A percentile compares a stretch with the other conserved stretches of the same genome.
These are phyloP conservation scores for Halcyon senegalensis DNA, from an alignment of 2,113 vertebrate species.

Conservation along the genomic window DNA sequence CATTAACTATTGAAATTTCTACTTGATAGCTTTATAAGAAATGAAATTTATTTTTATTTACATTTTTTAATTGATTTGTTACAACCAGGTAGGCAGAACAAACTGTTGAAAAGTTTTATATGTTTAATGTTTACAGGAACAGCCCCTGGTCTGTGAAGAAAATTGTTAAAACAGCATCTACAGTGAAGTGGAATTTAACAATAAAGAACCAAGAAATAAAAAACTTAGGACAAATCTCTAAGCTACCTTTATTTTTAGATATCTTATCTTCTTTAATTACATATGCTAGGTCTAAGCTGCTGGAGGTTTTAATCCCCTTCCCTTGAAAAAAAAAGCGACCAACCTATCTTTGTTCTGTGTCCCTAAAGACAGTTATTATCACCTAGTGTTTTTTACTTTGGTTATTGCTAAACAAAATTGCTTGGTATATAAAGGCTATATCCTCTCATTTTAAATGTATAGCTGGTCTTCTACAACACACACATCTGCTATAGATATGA, in stretches of 20 bases:
- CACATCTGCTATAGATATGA: not conserved
- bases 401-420: not conserved
- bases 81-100: not conserved
- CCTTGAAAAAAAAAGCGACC: not conserved
- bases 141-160: not conserved
- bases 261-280: conserved; percentile 2
- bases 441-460: not conserved
- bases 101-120: not conserved
- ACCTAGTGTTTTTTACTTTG: not conserved
- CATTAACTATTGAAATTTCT: not conserved
- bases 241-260: conserved; percentile 31
- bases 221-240: not conserved
- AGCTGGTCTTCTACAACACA: not conserved
- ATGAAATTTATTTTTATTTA: not conserved
- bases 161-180: not conserved
- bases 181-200: not conserved
- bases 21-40: not conserved
- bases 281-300: not conserved
- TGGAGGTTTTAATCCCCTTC: conserved; percentile 34
- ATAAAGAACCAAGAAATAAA: not conserved
- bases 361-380: not conserved
- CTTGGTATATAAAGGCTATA: not conserved
- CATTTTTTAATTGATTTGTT: not conserved
- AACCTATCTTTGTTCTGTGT: not conserved
- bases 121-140: not conserved